phyloP scores from a whole-genome alignment of 1,140 invertebrate genomes.

The Cataglyphis hispanica region DNA sequence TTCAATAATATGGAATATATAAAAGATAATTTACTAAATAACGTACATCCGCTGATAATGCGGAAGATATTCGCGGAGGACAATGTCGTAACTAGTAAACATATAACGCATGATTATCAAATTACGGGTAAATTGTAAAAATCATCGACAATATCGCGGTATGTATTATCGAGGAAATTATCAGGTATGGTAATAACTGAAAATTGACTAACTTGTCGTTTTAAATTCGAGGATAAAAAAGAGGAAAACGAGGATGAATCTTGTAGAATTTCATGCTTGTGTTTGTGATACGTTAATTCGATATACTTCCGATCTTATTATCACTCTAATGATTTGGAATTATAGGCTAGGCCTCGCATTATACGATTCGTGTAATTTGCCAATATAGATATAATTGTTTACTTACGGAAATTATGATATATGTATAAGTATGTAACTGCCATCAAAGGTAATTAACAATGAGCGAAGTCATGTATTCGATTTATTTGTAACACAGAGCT shows the following conservation, averaged over 20 bases:
- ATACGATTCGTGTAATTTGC: slow-evolving; percentile 14
- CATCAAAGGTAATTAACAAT: slow-evolving; percentile 42
- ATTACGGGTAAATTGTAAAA: slow-evolving; percentile 41
- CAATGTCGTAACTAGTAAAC: slow-evolving; percentile 38
- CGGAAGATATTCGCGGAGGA: slow-evolving; percentile 8
- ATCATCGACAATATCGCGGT: slow-evolving; percentile 23
- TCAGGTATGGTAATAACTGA: slow-evolving; percentile 31
- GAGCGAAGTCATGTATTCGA: not conserved
- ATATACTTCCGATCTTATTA: slow-evolving; percentile 48
- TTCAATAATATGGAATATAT: not conserved
- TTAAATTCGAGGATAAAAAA: slow-evolving; percentile 4
- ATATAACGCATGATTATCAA: slow-evolving; percentile 16
- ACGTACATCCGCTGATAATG: slow-evolving; percentile 6
- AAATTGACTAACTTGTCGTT: slow-evolving; percentile 16
- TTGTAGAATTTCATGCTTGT: not conserved
- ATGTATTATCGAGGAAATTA: not conserved
- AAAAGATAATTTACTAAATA: not conserved
- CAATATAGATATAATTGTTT: slow-evolving; percentile 41
- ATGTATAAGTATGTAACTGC: too few relatives aligned
- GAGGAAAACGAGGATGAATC: not conserved
- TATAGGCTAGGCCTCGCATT: not conserved
- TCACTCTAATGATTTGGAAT: slow-evolving; percentile 26
- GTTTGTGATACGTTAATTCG: slow-evolving; percentile 26
- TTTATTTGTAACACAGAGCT: not conserved
- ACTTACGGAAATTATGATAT: slow-evolving; percentile 7